Evolutionary conservation across 2,797 vertebrate species (phyloP).

Genomic region (Lophotriccus pileatus): DNA sequence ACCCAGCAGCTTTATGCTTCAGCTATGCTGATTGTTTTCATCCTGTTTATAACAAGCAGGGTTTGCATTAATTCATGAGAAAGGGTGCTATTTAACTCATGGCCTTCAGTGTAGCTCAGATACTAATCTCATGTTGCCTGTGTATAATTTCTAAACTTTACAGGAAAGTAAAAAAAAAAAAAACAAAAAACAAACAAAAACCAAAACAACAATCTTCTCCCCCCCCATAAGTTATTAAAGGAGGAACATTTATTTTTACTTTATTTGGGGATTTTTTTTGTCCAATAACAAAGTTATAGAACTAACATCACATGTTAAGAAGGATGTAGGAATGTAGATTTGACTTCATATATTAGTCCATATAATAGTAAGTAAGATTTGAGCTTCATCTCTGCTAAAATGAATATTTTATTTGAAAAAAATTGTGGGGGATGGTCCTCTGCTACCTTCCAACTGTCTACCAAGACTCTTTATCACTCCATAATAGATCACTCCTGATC

Average conservation of each 20-base stretch:
- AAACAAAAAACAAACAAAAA: not conserved
- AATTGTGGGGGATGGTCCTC: rapidly evolving
- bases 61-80: not conserved
- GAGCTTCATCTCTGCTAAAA: not conserved
- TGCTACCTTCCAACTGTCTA: not conserved
- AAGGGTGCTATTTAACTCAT: not conserved
- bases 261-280: not conserved
- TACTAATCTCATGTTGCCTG: not conserved
- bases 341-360: not conserved
- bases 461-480: not conserved
- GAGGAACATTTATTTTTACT: not conserved
- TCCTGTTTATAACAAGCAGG: not conserved
- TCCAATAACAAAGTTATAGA: not conserved
- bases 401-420: not conserved
- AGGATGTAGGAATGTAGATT: not conserved
- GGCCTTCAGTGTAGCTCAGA: not conserved
- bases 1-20: not conserved
- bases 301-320: not conserved
- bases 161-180: not conserved
- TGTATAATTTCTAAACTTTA: not conserved
- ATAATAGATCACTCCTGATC: not conserved
- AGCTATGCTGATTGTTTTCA: not conserved
- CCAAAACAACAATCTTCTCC: too few species aligned
- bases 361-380: not conserved
- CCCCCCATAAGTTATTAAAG: not conserved